Evolutionary conservation across 2,888 invertebrate genomes (phyloP).

Genomic region (Ochropleura leucogaster): DNA sequence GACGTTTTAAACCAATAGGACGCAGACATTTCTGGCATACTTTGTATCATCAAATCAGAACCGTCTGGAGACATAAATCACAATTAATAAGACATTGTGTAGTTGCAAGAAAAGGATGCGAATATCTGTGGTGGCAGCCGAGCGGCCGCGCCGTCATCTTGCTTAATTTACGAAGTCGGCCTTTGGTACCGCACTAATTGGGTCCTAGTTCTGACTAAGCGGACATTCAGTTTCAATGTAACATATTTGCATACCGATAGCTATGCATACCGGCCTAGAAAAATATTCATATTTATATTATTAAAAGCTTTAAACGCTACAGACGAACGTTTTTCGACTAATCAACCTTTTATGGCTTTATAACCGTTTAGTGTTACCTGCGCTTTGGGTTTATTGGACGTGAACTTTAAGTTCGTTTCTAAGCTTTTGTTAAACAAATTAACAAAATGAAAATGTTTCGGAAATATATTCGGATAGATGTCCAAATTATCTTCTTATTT

Average conservation of each 20-base stretch:
- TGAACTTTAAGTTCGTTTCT: constrained; percentile 49
- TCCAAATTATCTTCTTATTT: constrained; percentile 72
- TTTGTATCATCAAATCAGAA: constrained; percentile 50
- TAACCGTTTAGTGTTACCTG: constrained; percentile 61
- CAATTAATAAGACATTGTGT: constrained; percentile 62
- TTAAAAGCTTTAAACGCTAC: constrained; percentile 33
- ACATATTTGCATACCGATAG: constrained; percentile 60
- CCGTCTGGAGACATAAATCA: constrained; percentile 55
- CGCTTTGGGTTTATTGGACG: constrained; percentile 60
- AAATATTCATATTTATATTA: constrained; percentile 42
- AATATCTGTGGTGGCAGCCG: constrained; percentile 49
- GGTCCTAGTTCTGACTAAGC: constrained; percentile 63
- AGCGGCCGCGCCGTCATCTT: constrained; percentile 42
- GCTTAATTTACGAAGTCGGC: constrained; percentile 61
- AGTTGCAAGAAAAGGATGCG: constrained; percentile 50
- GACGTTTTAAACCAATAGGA: constrained; percentile 9
- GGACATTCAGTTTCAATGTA: constrained; percentile 54
- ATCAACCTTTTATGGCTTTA: constrained; percentile 64
- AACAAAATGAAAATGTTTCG: constrained; percentile 63
- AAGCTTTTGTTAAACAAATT: constrained; percentile 59
- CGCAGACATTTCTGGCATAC: constrained; percentile 20
- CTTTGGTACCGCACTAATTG: constrained; percentile 63
- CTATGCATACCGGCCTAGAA: constrained; percentile 37
- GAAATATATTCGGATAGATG: constrained; percentile 62
- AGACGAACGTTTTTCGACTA: constrained; percentile 46